Evolutionary conservation across 2,797 vertebrate species (phyloP).

Genomic region (Monodelphis domestica): DNA sequence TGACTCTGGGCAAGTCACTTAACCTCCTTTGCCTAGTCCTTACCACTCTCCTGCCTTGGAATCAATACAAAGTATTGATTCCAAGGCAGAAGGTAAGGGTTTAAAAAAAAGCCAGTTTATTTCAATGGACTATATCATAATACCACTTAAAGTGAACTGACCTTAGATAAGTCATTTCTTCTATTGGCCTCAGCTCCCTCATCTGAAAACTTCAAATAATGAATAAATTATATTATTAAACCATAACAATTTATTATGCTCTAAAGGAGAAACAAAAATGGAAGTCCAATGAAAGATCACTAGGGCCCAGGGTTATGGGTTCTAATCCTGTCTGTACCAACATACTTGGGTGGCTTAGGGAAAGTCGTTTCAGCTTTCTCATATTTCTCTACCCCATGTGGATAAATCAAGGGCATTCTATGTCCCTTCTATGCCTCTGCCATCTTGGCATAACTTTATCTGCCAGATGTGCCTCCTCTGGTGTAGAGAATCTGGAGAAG

Average conservation of each 20-base stretch:
- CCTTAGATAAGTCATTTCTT: background rate
- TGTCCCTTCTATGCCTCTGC: background rate
- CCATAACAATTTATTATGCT: background rate
- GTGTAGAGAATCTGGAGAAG: background rate
- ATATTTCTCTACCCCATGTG: background rate
- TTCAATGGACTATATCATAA: background rate
- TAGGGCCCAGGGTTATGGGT: background rate
- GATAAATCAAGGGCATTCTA: background rate
- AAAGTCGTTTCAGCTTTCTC: background rate
- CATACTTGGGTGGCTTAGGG: background rate
- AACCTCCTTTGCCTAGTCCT: no score
- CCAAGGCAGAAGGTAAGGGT: no score
- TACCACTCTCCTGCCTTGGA: no score
- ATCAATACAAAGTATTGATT: no score
- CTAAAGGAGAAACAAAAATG: background rate
- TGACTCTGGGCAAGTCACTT: no score
- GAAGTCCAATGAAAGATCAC: background rate
- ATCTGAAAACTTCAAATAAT: background rate
- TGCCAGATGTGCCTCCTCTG: background rate
- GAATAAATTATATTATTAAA: background rate
- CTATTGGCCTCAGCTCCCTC: background rate
- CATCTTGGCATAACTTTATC: background rate
- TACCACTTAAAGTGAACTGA: background rate
- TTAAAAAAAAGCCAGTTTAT: background rate
- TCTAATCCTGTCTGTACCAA: background rate